Percentiles rank a stretch among this genome's conserved stretches.
These are phyloP conservation scores for Bungarus multicinctus DNA, from an alignment of 2,113 vertebrate genomes.

Conservation along the genomic window DNA sequence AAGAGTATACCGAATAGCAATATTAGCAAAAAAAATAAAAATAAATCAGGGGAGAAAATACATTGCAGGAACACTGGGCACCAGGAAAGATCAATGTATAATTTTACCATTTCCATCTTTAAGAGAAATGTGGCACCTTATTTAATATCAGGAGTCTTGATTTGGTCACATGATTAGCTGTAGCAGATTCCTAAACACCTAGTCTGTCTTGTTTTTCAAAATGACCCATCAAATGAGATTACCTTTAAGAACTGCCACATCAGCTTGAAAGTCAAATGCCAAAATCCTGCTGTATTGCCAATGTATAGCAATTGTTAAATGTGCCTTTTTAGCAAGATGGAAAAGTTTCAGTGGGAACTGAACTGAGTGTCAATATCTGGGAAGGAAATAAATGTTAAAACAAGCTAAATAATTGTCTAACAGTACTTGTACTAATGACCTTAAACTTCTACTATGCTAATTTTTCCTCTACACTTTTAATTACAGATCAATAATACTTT, in stretches of 20 bases:
- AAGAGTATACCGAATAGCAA: background rate
- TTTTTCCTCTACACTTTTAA: conserved; percentile 86
- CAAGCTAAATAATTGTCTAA: conserved; percentile 79
- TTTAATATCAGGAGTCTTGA: background rate
- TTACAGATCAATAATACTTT: conserved; percentile 84
- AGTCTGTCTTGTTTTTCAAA: conserved; percentile 1
- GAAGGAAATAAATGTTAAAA: conserved; percentile 73
- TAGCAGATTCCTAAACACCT: background rate
- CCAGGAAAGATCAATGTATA: background rate
- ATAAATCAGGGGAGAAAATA: background rate
- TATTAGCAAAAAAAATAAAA: background rate
- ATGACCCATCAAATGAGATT: background rate
- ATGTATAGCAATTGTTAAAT: conserved; percentile 44
- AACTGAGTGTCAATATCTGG: conserved; percentile 70
- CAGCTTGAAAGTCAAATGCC: conserved; percentile 21
- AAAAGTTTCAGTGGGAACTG: conserved; percentile 57
- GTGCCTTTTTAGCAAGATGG: conserved; percentile 64
- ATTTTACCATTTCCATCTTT: background rate
- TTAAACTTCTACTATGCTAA: conserved; percentile 84
- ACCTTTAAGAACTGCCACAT: conserved; percentile 31
- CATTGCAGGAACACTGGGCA: background rate
- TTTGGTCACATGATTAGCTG: background rate
- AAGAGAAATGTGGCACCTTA: background rate
- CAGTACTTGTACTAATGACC: conserved; percentile 78
- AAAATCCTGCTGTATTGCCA: background rate